Conservation (phyloP, 2,113 vertebrate genomes). For the Diadophis punctatus region DNA sequence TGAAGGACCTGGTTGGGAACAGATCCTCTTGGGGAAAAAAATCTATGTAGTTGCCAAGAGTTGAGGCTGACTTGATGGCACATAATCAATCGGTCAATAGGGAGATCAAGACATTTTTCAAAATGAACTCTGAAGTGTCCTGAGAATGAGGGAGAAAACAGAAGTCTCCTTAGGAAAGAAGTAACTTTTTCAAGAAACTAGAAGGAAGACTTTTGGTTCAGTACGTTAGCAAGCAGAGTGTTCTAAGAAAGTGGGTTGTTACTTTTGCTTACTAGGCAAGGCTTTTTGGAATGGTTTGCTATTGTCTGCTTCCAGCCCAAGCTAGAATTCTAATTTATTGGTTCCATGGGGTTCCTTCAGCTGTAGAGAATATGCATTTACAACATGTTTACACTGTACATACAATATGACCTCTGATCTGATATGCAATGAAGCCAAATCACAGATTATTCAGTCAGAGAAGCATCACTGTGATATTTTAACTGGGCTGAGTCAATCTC, state of each 20-base stretch:
- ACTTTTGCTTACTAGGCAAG: neutral
- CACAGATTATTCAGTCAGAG: constrained; percentile 19
- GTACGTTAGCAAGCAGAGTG: neutral
- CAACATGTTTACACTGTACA: constrained; percentile 7
- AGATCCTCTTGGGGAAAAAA: neutral
- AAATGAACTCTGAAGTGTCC: neutral
- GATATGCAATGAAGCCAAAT: constrained; percentile 8
- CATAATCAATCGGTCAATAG: neutral
- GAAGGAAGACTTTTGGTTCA: neutral
- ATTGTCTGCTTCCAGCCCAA: neutral
- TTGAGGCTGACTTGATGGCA: neutral
- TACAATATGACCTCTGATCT: neutral
- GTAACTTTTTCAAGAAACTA: neutral
- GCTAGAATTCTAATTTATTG: neutral
- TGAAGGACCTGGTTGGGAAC: neutral
- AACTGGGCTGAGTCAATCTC: constrained; percentile 7
- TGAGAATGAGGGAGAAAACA: neutral
- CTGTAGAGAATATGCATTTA: constrained; percentile 11
- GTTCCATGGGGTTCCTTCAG: constrained; percentile 1
- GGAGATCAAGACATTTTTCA: neutral
- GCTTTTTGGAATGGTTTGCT: neutral
- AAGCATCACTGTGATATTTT: neutral
- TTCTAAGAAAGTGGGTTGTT: neutral
- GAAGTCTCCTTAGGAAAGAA: neutral
- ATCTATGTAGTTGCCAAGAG: neutral